Evolutionary conservation across 2,888 invertebrate species (phyloP).

Genomic region (Leucophora obtusa): DNA sequence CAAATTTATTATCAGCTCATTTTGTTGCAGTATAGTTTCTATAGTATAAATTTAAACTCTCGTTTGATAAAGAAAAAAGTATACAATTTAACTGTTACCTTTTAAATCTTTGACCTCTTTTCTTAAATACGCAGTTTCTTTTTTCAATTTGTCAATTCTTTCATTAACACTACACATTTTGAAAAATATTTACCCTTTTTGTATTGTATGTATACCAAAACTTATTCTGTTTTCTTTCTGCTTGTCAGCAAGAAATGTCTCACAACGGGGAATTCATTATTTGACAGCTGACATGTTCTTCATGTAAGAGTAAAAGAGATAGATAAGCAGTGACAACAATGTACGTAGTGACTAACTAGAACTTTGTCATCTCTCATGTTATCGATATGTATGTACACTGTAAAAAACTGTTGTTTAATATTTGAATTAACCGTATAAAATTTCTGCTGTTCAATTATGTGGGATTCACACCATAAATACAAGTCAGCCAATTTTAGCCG

Average conservation of each 20-base stretch:
- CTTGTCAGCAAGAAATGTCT: slow-evolving; percentile 40
- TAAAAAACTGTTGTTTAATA: background rate
- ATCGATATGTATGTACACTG: background rate
- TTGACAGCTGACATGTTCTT: slow-evolving; percentile 24
- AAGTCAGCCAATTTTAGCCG: too few species aligned
- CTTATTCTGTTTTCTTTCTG: slow-evolving; percentile 11
- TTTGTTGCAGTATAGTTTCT: slow-evolving; percentile 50
- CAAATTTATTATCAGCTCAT: slow-evolving; percentile 50
- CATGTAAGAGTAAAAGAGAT: slow-evolving; percentile 43
- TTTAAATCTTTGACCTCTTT: slow-evolving; percentile 49
- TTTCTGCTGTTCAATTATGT: too few species aligned
- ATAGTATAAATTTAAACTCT: background rate
- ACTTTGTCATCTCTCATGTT: background rate
- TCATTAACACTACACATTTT: slow-evolving; percentile 45
- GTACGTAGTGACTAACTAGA: background rate
- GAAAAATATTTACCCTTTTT: slow-evolving; percentile 4
- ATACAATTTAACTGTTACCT: slow-evolving; percentile 32
- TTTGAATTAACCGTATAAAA: too few species aligned
- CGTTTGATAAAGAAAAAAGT: background rate
- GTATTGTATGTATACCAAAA: slow-evolving; percentile 21
- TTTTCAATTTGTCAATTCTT: slow-evolving; percentile 54
- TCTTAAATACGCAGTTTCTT: slow-evolving; percentile 44
- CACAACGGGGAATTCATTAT: slow-evolving; percentile 46
- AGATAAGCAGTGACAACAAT: background rate
- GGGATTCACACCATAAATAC: too few species aligned